A percentile compares a stretch with the other conserved stretches of the same genome.
Conservation (phyloP, 2,797 vertebrate genomes). For the Sylvia borin region DNA sequence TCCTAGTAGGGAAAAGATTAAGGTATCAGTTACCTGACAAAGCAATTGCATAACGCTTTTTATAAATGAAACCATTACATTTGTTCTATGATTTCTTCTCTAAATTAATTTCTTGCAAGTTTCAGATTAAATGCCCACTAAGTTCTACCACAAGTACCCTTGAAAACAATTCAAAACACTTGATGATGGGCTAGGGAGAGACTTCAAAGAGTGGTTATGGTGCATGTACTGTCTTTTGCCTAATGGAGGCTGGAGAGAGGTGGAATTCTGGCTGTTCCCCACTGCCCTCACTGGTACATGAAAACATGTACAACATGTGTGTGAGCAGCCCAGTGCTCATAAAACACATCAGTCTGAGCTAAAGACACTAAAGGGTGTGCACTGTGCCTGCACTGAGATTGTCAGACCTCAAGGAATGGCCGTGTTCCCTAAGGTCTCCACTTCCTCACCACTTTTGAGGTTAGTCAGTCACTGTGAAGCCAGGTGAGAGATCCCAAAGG, state of each 20-base stretch:
- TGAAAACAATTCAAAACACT: neutral
- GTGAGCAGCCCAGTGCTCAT: neutral
- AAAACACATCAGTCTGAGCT: neutral
- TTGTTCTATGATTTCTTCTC: neutral
- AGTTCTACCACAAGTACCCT: neutral
- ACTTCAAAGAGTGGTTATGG: neutral
- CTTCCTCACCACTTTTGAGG: neutral
- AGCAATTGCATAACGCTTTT: neutral
- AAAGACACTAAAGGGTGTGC: neutral
- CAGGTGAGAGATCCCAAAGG: neutral
- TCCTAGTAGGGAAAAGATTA: neutral
- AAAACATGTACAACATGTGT: neutral
- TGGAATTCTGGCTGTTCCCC: neutral
- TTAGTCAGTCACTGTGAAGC: neutral
- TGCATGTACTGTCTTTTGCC: neutral
- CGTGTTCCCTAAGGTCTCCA: neutral
- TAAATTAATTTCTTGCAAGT: neutral
- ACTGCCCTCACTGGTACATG: neutral
- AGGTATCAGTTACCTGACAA: neutral
- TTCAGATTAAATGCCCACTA: neutral
- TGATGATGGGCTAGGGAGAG: neutral
- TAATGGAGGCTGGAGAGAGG: neutral
- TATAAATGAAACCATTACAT: neutral
- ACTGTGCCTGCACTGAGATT: neutral
- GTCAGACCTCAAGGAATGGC: neutral